Evolutionary conservation across 2,888 invertebrate genomes (phyloP).

Genomic region (Volucella inflata): DNA sequence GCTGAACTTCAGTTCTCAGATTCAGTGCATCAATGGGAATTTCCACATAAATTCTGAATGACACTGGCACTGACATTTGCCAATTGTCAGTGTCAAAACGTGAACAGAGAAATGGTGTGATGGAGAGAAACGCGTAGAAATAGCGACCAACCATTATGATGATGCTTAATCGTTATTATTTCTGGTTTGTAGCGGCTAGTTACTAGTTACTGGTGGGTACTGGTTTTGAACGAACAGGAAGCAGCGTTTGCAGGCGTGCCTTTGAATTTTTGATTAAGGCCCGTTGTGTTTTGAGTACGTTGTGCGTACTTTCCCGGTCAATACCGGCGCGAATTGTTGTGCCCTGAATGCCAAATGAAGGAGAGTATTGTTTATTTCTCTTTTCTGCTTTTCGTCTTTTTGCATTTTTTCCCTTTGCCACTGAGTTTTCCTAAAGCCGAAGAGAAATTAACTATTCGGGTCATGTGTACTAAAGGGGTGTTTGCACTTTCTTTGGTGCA

Average conservation of each 20-base stretch:
- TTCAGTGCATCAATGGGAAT: neutral
- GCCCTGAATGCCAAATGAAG: conserved; percentile 64
- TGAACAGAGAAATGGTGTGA: conserved; percentile 25
- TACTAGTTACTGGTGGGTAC: conserved; percentile 22
- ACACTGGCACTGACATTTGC: conserved; percentile 5
- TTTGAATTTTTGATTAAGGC: conserved; percentile 62
- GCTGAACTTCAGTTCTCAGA: neutral
- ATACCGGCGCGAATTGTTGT: conserved; percentile 21
- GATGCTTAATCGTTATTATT: neutral
- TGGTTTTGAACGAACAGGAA: conserved; percentile 63
- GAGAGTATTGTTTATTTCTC: neutral
- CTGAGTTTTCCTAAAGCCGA: too few species aligned
- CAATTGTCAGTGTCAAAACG: conserved; percentile 52
- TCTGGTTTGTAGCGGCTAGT: neutral
- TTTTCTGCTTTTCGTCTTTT: conserved; percentile 20
- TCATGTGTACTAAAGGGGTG: conserved; percentile 51
- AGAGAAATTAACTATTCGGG: conserved; percentile 34
- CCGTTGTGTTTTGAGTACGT: conserved; percentile 49
- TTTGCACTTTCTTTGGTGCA: conserved; percentile 67
- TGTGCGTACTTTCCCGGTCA: conserved; percentile 71
- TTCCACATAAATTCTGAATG: conserved; percentile 1
- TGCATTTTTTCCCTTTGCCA: neutral
- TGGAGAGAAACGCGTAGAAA: neutral
- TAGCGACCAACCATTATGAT: neutral
- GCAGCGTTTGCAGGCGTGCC: conserved; percentile 59